phyloP scores from a whole-genome alignment of 2,797 vertebrate genomes.

The Sebastes hubbsi region DNA sequence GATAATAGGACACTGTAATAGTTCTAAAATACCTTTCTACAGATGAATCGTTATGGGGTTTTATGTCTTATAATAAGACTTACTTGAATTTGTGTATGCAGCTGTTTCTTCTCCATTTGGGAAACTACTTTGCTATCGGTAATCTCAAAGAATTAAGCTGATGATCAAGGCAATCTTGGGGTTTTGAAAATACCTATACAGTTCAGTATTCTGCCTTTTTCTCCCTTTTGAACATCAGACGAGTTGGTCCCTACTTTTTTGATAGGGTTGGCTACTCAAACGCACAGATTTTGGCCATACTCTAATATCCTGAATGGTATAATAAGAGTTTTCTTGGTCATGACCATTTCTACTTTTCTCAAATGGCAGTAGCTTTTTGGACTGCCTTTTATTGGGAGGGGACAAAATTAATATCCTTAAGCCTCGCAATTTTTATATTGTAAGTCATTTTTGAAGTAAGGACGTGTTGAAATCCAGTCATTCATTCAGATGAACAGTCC shows the following conservation, averaged over 20 bases:
- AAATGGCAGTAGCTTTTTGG: conserved; percentile 58
- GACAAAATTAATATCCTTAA: conserved; percentile 45
- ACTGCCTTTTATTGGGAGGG: conserved; percentile 71
- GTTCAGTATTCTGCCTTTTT: conserved; percentile 82
- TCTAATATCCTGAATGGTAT: conserved; percentile 56
- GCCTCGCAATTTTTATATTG: conserved; percentile 53
- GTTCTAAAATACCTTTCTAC: conserved; percentile 77
- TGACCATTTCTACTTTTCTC: conserved; percentile 73
- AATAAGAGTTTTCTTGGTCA: conserved; percentile 67
- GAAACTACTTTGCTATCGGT: conserved; percentile 77
- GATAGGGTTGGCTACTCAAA: conserved; percentile 71
- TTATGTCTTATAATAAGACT: conserved; percentile 91
- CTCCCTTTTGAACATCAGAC: conserved; percentile 44
- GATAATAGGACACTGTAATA: conserved; percentile 83
- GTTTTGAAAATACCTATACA: conserved; percentile 75
- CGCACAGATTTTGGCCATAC: conserved; percentile 68
- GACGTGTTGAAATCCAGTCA: conserved; percentile 60
- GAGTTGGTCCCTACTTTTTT: conserved; percentile 63
- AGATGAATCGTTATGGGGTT: conserved; percentile 77
- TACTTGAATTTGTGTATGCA: conserved; percentile 86
- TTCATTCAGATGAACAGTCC: conserved; percentile 57
- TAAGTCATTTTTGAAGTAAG: conserved; percentile 61
- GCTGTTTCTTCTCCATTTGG: conserved; percentile 81
- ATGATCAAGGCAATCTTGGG: conserved; percentile 76
- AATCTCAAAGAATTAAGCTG: conserved; percentile 78